Percentiles rank a stretch among this genome's conserved stretches.
Conservation (phyloP, 2,888 invertebrate species). For the Agrotis ipsilon region DNA sequence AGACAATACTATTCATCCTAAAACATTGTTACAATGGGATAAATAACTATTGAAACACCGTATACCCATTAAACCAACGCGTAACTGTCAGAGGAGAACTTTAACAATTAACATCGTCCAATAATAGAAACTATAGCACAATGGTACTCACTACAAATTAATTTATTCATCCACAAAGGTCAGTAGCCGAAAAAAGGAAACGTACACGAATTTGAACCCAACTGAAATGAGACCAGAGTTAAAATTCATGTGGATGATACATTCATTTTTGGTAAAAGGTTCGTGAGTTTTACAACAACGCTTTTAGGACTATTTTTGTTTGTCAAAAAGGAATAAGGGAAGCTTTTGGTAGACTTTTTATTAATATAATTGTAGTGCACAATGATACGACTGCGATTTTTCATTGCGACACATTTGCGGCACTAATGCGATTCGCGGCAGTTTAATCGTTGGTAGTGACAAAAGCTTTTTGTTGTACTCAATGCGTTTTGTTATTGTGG, state of each 20-base stretch:
- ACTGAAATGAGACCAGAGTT: slow-evolving; percentile 49
- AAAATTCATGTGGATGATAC: slow-evolving; percentile 51
- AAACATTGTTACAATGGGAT: slow-evolving; percentile 80
- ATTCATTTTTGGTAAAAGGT: slow-evolving; percentile 33
- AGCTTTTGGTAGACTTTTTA: slow-evolving; percentile 59
- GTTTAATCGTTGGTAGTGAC: slow-evolving; percentile 71
- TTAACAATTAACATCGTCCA: slow-evolving; percentile 86
- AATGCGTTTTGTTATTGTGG: slow-evolving; percentile 67
- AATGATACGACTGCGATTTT: slow-evolving; percentile 80
- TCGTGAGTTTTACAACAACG: slow-evolving; percentile 36
- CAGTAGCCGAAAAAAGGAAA: slow-evolving; percentile 76
- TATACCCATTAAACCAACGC: slow-evolving; percentile 84
- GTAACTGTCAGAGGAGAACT: slow-evolving; percentile 85
- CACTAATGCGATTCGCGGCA: slow-evolving; percentile 80
- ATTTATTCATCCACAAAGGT: slow-evolving; percentile 86
- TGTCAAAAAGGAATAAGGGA: slow-evolving; percentile 36
- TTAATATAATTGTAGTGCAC: slow-evolving; percentile 63
- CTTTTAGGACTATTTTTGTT: slow-evolving; percentile 51
- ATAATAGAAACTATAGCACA: slow-evolving; percentile 89
- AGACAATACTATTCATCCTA: slow-evolving; percentile 79
- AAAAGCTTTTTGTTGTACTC: slow-evolving; percentile 68
- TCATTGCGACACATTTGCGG: slow-evolving; percentile 75
- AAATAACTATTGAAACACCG: slow-evolving; percentile 84
- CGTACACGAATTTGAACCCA: slow-evolving; percentile 62
- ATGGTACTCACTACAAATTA: slow-evolving; percentile 86